Conservation (phyloP, 2,113 vertebrate genomes). For the Theropithecus gelada region DNA sequence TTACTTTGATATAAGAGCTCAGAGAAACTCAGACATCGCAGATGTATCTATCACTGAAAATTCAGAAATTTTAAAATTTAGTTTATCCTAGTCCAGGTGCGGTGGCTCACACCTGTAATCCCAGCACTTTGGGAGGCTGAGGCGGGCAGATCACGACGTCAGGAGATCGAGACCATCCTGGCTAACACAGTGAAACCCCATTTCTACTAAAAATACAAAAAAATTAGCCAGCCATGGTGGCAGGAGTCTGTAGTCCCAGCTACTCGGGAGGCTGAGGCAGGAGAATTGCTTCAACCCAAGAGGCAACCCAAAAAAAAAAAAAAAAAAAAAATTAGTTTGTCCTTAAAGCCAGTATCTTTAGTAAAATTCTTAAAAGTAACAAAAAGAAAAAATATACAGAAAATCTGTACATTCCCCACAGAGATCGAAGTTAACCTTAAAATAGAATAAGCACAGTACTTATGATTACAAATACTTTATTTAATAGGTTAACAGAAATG, state of each 20-base stretch:
- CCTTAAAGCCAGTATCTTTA: neutral
- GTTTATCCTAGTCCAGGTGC: too few species aligned
- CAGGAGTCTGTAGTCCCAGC: too few species aligned
- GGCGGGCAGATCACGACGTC: too few species aligned
- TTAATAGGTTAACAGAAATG: conserved; percentile 37
- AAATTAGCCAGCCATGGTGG: too few species aligned
- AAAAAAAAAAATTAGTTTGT: neutral
- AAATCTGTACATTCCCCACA: neutral
- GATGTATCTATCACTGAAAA: neutral
- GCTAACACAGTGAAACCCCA: too few species aligned
- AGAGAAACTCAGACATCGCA: neutral
- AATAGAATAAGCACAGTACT: conserved; percentile 21
- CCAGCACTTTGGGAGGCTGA: too few species aligned
- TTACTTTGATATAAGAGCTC: neutral
- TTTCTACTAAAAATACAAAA: too few species aligned
- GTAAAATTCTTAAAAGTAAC: neutral
- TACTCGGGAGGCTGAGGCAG: too few species aligned
- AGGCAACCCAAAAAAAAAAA: too few species aligned
- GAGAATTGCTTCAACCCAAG: too few species aligned
- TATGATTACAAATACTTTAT: conserved; percentile 7
- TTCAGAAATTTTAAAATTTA: neutral
- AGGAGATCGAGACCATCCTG: too few species aligned
- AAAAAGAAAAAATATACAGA: neutral
- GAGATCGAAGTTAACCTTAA: conserved; percentile 21
- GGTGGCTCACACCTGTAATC: too few species aligned